Evolutionary conservation across 2,888 invertebrate species (phyloP).

Genomic region (Synergus laeviventris): DNA sequence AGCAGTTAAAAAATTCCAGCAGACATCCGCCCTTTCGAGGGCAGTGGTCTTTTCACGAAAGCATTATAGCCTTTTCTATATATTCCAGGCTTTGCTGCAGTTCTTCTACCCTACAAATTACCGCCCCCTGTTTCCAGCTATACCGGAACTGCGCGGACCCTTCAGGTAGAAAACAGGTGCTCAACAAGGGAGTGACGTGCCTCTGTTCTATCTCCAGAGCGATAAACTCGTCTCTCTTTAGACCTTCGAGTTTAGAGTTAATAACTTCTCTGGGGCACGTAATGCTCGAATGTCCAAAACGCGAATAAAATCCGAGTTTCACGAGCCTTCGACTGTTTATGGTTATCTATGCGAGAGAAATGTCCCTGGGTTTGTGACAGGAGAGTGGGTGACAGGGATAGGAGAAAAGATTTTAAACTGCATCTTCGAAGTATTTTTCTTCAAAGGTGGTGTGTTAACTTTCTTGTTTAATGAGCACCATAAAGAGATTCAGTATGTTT

Average conservation of each 20-base stretch:
- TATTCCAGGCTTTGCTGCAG: background rate
- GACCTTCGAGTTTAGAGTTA: slow-evolving; percentile 7
- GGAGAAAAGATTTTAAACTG: background rate
- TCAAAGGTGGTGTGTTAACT: background rate
- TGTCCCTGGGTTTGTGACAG: background rate
- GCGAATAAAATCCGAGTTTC: slow-evolving; percentile 20
- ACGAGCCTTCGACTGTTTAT: slow-evolving; percentile 1
- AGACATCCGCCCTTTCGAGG: slow-evolving; percentile 15
- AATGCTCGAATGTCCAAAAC: slow-evolving; percentile 1
- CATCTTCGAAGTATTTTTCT: background rate
- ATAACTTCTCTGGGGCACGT: slow-evolving; percentile 25
- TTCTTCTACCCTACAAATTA: background rate
- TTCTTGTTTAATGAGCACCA: background rate
- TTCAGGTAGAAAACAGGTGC: slow-evolving; percentile 57
- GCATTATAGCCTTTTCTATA: background rate
- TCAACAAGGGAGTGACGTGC: slow-evolving; percentile 50
- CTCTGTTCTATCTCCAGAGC: slow-evolving; percentile 54
- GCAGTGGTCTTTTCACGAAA: background rate
- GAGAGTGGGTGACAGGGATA: slow-evolving; percentile 1
- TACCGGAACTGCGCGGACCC: slow-evolving; percentile 47
- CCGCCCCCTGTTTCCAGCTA: slow-evolving; percentile 10
- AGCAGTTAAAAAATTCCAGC: slow-evolving; percentile 15
- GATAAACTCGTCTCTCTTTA: slow-evolving; percentile 58
- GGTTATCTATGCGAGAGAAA: background rate
- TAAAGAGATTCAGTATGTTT: background rate